phyloP scores from a whole-genome alignment of 2,113 vertebrate genomes.

The Delphinus delphis region DNA sequence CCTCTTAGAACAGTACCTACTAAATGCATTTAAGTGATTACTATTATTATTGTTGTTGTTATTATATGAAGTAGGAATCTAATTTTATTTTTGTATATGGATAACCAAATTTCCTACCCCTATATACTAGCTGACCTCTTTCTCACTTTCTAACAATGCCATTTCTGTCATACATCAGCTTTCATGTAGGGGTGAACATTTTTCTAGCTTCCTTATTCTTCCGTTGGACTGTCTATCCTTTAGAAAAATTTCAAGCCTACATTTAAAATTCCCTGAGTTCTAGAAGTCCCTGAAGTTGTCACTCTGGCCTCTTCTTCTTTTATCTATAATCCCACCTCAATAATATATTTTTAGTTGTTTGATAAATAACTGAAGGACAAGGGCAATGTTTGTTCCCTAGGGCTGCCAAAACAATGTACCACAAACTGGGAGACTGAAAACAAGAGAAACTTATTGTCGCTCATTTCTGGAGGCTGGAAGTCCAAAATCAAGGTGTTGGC shows the following conservation, averaged over 20 bases:
- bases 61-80: neutral
- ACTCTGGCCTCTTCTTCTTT: neutral
- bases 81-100: neutral
- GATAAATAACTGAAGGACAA: neutral
- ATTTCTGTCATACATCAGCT: neutral
- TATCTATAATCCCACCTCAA: neutral
- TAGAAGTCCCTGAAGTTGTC: neutral
- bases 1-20: neutral
- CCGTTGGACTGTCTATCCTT: neutral
- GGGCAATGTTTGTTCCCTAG: neutral
- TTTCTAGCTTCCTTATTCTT: neutral
- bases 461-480: neutral
- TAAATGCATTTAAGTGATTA: neutral
- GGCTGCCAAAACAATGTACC: neutral
- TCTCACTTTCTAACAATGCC: neutral
- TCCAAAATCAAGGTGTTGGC: neutral
- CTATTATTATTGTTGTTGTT: neutral
- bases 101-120: neutral
- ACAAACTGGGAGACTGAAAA: neutral
- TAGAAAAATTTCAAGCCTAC: neutral
- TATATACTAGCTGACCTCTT: neutral
- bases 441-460: neutral
- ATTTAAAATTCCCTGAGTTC: neutral
- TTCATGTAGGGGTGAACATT: neutral
- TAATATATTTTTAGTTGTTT: neutral